phyloP scores from a whole-genome alignment of 2,888 invertebrate genomes.

The Andrena haemorrhoa region DNA sequence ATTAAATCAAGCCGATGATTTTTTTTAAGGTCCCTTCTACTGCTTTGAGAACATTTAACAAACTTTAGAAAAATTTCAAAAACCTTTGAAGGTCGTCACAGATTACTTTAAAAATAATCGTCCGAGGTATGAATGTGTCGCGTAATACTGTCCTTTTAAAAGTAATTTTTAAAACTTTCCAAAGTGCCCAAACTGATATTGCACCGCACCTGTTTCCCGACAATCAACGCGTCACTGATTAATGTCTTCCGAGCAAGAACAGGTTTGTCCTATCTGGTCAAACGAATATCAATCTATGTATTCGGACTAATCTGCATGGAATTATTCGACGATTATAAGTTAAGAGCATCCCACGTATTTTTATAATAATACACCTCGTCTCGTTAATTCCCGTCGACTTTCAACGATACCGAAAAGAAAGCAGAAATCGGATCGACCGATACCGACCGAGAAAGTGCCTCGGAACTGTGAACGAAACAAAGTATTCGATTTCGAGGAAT shows the following conservation, averaged over 20 bases:
- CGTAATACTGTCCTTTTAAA: neutral
- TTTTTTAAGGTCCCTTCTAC: no score
- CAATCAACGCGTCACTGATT: slow-evolving; percentile 19
- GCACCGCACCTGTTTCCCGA: slow-evolving; percentile 26
- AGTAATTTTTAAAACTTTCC: slow-evolving; percentile 5
- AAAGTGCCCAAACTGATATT: slow-evolving; percentile 24
- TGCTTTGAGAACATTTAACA: no score
- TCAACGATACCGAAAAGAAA: no score
- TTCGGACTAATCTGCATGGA: slow-evolving; percentile 17
- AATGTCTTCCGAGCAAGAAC: slow-evolving; percentile 41
- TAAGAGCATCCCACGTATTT: neutral
- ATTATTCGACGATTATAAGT: neutral
- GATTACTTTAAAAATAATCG: neutral
- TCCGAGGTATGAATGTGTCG: no score
- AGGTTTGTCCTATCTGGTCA: slow-evolving; percentile 41
- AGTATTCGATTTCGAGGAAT: slow-evolving; percentile 36
- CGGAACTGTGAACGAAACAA: slow-evolving; percentile 14
- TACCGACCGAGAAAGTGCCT: slow-evolving; percentile 19
- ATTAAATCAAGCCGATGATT: neutral
- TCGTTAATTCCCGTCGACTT: neutral
- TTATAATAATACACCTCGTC: neutral
- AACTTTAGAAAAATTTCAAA: neutral
- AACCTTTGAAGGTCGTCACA: neutral
- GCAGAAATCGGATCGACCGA: neutral
- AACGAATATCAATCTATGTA: slow-evolving; percentile 42